Evolutionary conservation across 2,888 invertebrate species (phyloP).

Genomic region (Vesta saturnalis): DNA sequence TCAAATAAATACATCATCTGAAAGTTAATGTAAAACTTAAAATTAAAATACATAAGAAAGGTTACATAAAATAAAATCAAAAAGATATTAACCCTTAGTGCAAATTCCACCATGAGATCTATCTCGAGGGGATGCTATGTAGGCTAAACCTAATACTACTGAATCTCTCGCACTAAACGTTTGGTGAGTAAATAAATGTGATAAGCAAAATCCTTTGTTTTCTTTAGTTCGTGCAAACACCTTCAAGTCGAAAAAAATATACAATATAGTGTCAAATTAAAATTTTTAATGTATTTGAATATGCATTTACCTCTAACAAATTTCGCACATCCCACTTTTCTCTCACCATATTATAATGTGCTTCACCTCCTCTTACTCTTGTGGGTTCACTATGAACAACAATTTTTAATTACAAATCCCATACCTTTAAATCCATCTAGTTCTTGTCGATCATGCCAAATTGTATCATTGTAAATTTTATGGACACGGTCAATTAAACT

Average conservation of each 20-base stretch:
- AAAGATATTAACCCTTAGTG: slow-evolving; percentile 61
- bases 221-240: slow-evolving; percentile 50
- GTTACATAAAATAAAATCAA: slow-evolving; percentile 39
- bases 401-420: slow-evolving; percentile 96
- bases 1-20: neutral
- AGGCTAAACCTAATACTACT: slow-evolving; percentile 65
- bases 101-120: slow-evolving; percentile 65
- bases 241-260: slow-evolving; percentile 25
- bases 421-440: slow-evolving; percentile 92
- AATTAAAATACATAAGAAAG: neutral
- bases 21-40: neutral
- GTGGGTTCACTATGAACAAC: slow-evolving; percentile 92
- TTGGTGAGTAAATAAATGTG: slow-evolving; percentile 67
- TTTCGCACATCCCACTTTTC: slow-evolving; percentile 94
- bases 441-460: slow-evolving; percentile 89
- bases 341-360: slow-evolving; percentile 93
- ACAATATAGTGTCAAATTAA: slow-evolving; percentile 54
- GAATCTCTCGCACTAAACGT: slow-evolving; percentile 62
- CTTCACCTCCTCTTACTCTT: slow-evolving; percentile 85
- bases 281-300: slow-evolving; percentile 40
- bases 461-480: slow-evolving; percentile 93
- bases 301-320: slow-evolving; percentile 77
- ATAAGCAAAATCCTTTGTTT: slow-evolving; percentile 62
- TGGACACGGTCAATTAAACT: slow-evolving; percentile 96
- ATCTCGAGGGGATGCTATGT: slow-evolving; percentile 63